Evolutionary conservation across 2,113 vertebrate genomes (phyloP).

Genomic region (Gasterosteus nipponicus): DNA sequence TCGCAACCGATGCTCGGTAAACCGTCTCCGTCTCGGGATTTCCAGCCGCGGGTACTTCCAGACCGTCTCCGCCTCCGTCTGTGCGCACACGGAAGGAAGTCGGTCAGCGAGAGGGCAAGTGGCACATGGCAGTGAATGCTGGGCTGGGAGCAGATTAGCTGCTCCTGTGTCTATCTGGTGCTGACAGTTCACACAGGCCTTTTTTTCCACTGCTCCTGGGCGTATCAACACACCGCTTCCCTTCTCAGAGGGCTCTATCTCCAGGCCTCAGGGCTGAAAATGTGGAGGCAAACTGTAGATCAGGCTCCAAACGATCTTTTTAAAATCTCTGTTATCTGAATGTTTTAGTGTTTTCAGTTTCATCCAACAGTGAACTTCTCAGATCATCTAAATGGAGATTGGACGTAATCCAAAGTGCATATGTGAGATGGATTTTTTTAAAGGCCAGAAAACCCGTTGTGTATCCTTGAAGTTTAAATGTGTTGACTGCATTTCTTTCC

Average conservation of each 20-base stretch:
- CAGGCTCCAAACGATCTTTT: background rate
- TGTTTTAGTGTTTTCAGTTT: background rate
- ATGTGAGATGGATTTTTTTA: background rate
- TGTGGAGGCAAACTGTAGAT: slow-evolving; percentile 24
- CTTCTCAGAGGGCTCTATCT: slow-evolving; percentile 78
- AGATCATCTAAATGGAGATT: background rate
- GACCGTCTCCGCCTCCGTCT: slow-evolving; percentile 46
- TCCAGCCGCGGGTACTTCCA: slow-evolving; percentile 69
- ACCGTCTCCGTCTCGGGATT: slow-evolving; percentile 64
- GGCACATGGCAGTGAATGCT: slow-evolving; percentile 67
- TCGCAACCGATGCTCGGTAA: slow-evolving; percentile 57
- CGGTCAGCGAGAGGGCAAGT: slow-evolving; percentile 74
- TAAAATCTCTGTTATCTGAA: background rate
- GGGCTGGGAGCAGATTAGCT: slow-evolving; percentile 76
- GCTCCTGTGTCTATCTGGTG: slow-evolving; percentile 79
- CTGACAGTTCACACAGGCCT: slow-evolving; percentile 83
- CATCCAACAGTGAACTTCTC: background rate
- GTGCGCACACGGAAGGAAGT: slow-evolving; percentile 63
- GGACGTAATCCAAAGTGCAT: background rate
- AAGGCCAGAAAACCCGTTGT: background rate
- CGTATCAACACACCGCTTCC: slow-evolving; percentile 80
- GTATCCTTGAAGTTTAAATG: slow-evolving; percentile 9
- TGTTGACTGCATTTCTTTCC: background rate
- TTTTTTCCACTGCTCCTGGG: slow-evolving; percentile 79
- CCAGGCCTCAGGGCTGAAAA: slow-evolving; percentile 45